Percentiles rank a stretch among this genome's conserved stretches.
Conservation (phyloP, 1,140 invertebrate genomes). For the Scaptomyza hsui region DNA sequence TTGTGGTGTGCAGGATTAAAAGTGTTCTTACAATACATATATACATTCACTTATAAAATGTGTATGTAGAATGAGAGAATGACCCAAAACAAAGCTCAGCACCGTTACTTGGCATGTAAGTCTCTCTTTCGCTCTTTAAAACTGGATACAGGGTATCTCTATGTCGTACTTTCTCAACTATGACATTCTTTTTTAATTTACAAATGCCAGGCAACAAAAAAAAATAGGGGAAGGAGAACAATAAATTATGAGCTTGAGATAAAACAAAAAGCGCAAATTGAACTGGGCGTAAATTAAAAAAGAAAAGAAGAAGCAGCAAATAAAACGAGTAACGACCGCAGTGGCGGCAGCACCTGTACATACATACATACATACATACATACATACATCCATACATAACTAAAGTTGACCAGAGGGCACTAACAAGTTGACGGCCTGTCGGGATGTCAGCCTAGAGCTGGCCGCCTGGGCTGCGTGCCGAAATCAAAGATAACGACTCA, state of each 20-base stretch:
- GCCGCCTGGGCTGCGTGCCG: constrained; percentile 53
- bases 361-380: constrained; percentile 7
- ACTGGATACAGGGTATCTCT: background rate
- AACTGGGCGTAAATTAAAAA: constrained; percentile 67
- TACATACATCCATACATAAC: background rate
- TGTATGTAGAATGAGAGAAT: too few species aligned
- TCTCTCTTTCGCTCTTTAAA: too few species aligned
- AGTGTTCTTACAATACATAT: too few species aligned
- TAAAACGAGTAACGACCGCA: constrained; percentile 54
- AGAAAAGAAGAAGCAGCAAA: constrained; percentile 16
- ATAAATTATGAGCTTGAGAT: constrained; percentile 68
- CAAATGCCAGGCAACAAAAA: constrained; percentile 28
- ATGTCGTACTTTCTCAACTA: background rate
- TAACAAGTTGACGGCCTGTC: constrained; percentile 23
- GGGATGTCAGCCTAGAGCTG: constrained; percentile 23
- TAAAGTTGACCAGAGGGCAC: constrained; percentile 31
- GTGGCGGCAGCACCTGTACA: constrained; percentile 52
- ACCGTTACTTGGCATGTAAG: too few species aligned
- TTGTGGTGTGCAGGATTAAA: too few species aligned
- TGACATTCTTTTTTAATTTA: constrained; percentile 29
- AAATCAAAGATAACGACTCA: constrained; percentile 81
- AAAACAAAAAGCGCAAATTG: constrained; percentile 70
- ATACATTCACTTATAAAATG: too few species aligned
- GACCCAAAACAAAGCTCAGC: too few species aligned
- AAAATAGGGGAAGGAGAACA: constrained; percentile 29